Conservation (phyloP, 2,888 invertebrate genomes). For the Cephus nigrinus region DNA sequence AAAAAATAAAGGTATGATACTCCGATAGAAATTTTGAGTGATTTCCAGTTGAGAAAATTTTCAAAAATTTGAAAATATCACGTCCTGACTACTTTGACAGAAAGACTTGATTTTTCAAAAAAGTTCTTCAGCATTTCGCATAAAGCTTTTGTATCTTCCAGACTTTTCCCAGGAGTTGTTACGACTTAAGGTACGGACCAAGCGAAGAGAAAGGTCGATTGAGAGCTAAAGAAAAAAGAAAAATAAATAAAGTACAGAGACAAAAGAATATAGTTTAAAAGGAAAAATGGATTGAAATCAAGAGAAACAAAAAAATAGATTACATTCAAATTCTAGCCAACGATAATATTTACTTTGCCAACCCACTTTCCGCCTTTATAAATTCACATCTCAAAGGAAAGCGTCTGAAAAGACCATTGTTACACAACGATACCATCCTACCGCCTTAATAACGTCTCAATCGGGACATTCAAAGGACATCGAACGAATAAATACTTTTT, state of each 20-base stretch:
- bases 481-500: not conserved
- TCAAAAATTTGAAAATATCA: not conserved
- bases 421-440: not conserved
- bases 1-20: too few species aligned
- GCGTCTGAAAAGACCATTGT: not conserved
- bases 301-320: not conserved
- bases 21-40: not conserved
- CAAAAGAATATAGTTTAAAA: not conserved
- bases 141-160: not conserved
- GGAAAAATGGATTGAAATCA: not conserved
- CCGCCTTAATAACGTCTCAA: not conserved
- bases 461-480: not conserved
- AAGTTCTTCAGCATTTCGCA: not conserved
- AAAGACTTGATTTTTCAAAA: not conserved
- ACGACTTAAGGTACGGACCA: not conserved
- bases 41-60: not conserved
- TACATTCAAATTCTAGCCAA: not conserved
- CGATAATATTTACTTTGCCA: not conserved
- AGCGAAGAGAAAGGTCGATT: not conserved
- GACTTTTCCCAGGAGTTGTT: not conserved
- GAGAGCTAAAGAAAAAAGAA: not conserved
- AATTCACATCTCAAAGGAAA: not conserved
- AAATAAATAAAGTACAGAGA: not conserved
- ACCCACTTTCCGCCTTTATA: not conserved
- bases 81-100: too few species aligned